A percentile compares a stretch with the other conserved stretches of the same genome.
Conservation (phyloP, 2,888 invertebrate genomes). For the Xanthia togata region DNA sequence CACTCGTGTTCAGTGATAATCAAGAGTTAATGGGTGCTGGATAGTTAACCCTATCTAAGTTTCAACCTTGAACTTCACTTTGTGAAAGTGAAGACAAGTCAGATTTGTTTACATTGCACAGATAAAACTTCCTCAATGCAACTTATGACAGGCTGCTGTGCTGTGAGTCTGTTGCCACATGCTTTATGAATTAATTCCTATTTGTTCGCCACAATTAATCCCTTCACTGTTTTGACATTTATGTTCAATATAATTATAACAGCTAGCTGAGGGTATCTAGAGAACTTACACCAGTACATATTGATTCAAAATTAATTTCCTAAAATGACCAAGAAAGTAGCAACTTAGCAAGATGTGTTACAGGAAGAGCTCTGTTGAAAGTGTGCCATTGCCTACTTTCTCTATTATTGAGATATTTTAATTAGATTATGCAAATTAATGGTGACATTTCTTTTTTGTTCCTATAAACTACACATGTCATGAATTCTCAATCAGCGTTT, state of each 20-base stretch:
- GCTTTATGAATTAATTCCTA: neutral
- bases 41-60: slow-evolving; percentile 22
- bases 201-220: neutral
- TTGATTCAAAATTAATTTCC: neutral
- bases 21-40: slow-evolving; percentile 15
- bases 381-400: slow-evolving; percentile 21
- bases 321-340: neutral
- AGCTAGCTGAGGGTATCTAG: neutral
- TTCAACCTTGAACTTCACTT: slow-evolving; percentile 77
- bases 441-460: slow-evolving; percentile 11
- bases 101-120: slow-evolving; percentile 73
- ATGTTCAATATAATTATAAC: no score
- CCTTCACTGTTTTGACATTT: slow-evolving; percentile 22
- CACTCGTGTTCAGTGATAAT: slow-evolving; percentile 33
- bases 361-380: slow-evolving; percentile 8
- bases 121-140: slow-evolving; percentile 66
- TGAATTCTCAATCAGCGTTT: neutral
- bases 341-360: neutral
- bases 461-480: neutral
- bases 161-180: slow-evolving; percentile 22
- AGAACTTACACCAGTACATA: neutral
- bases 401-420: slow-evolving; percentile 13
- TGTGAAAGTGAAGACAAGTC: slow-evolving; percentile 71
- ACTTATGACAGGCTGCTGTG: slow-evolving; percentile 30
- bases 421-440: slow-evolving; percentile 11